A percentile compares a stretch with the other conserved stretches of the same genome.
These are phyloP conservation scores for Potamilus streckersoni DNA, from an alignment of 1,140 invertebrate genomes.

Conservation along the genomic window DNA sequence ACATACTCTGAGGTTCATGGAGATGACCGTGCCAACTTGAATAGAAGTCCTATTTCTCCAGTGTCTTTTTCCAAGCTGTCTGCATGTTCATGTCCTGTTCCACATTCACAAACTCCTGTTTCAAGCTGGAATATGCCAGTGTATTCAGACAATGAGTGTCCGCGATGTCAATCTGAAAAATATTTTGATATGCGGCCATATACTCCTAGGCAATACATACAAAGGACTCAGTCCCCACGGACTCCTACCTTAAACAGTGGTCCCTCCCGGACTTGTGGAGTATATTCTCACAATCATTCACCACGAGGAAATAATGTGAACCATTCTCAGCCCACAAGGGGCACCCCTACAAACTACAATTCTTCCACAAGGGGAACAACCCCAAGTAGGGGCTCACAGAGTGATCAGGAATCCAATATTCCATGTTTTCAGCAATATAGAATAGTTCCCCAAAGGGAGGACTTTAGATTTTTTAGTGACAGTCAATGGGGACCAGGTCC, in stretches of 20 bases:
- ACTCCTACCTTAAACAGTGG: slow-evolving; percentile 16
- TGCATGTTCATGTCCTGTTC: slow-evolving; percentile 60
- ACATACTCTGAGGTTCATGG: slow-evolving; percentile 32
- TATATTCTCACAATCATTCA: slow-evolving; percentile 16
- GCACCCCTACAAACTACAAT: slow-evolving; percentile 34
- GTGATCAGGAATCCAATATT: slow-evolving; percentile 46
- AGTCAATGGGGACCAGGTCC: slow-evolving; percentile 26
- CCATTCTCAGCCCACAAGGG: slow-evolving; percentile 19
- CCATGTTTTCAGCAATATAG: slow-evolving; percentile 27
- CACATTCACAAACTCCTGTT: slow-evolving; percentile 44
- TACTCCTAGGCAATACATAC: slow-evolving; percentile 48
- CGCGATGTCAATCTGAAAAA: slow-evolving; percentile 46
- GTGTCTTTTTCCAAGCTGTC: slow-evolving; percentile 58
- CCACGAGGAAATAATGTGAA: slow-evolving; percentile 11
- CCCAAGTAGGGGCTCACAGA: slow-evolving; percentile 21
- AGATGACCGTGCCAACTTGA: slow-evolving; percentile 47
- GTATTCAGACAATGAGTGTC: slow-evolving; percentile 60
- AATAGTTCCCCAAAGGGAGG: slow-evolving; percentile 20
- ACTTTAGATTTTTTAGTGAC: slow-evolving; percentile 27
- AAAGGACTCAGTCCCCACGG: slow-evolving; percentile 45
- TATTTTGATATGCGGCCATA: slow-evolving; percentile 49
- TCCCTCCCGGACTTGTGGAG: slow-evolving; percentile 14
- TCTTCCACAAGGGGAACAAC: slow-evolving; percentile 1
- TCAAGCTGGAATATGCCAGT: slow-evolving; percentile 46
- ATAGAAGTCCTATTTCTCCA: slow-evolving; percentile 53